These are phyloP conservation scores for Scotopteryx bipunctaria DNA, from an alignment of 2,888 invertebrate genomes.

Conservation along the genomic window DNA sequence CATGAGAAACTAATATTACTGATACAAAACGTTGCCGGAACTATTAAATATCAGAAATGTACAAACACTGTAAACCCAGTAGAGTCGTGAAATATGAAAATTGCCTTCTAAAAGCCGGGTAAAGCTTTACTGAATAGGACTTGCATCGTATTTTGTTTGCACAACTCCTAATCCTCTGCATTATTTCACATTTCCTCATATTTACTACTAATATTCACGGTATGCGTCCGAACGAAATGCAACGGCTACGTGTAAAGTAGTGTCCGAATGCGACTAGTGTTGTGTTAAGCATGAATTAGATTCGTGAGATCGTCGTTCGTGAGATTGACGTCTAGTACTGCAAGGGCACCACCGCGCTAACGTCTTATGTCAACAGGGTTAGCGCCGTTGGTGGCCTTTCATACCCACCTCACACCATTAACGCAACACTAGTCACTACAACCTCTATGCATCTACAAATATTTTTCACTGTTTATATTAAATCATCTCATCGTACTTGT, in stretches of 20 bases:
- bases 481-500: constrained; percentile 15
- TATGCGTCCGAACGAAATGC: constrained; percentile 32
- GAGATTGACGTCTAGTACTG: constrained; percentile 39
- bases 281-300: constrained; percentile 31
- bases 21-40: constrained; percentile 24
- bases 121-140: constrained; percentile 28
- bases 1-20: constrained; percentile 25
- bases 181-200: constrained; percentile 35
- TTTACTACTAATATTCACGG: constrained; percentile 26
- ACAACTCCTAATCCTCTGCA: constrained; percentile 33
- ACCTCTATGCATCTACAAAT: constrained; percentile 19
- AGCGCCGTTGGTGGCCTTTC: constrained; percentile 46
- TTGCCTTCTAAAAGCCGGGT: constrained; percentile 29
- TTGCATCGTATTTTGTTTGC: constrained; percentile 28
- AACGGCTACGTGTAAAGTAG: constrained; percentile 31
- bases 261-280: constrained; percentile 33
- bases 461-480: constrained; percentile 12
- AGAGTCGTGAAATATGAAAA: constrained; percentile 29
- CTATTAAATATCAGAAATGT: constrained; percentile 24
- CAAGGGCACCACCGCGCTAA: no score
- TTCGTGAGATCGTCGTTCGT: no score
- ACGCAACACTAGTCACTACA: constrained; percentile 37
- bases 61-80: constrained; percentile 26
- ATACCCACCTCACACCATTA: constrained; percentile 40
- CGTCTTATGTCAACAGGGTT: constrained; percentile 46